Percentiles rank a stretch among this genome's conserved stretches.
Evolutionary conservation across 2,113 vertebrate genomes (phyloP).

Genomic region (Furnarius figulus): DNA sequence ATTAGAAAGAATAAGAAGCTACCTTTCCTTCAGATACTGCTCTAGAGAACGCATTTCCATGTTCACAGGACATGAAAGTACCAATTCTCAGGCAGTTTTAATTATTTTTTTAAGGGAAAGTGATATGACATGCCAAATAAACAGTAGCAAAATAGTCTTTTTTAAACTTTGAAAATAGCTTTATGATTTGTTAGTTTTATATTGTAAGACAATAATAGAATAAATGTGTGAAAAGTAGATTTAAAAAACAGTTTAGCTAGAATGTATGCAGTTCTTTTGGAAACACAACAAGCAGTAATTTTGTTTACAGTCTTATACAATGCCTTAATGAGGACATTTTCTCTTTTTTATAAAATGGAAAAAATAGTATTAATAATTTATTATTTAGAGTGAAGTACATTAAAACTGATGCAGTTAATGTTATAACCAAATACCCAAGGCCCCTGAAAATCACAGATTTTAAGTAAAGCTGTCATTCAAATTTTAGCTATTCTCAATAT

Average conservation of each 20-base stretch:
- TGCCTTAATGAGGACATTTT: not conserved
- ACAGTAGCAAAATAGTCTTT: not conserved
- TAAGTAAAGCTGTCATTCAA: not conserved
- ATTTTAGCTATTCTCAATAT: not conserved
- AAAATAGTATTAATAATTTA: not conserved
- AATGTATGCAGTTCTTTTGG: not conserved
- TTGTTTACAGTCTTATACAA: not conserved
- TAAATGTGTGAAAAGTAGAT: not conserved
- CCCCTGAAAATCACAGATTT: not conserved
- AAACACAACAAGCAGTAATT: not conserved
- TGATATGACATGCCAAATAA: not conserved
- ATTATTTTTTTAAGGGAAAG: not conserved
- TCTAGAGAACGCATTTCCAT: not conserved
- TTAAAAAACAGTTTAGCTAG: not conserved
- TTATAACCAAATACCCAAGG: not conserved
- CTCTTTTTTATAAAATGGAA: not conserved
- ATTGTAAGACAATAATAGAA: not conserved
- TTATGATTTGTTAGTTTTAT: not conserved
- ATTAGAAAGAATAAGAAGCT: not conserved
- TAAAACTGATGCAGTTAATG: not conserved
- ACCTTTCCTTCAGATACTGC: not conserved
- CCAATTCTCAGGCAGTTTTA: not conserved
- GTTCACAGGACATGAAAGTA: not conserved
- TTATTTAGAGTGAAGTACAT: not conserved
- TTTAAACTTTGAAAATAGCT: not conserved